Base-by-base conservation (phyloP, 2,797 vertebrate species). In the Phrynocephalus guinanensis region DNA sequence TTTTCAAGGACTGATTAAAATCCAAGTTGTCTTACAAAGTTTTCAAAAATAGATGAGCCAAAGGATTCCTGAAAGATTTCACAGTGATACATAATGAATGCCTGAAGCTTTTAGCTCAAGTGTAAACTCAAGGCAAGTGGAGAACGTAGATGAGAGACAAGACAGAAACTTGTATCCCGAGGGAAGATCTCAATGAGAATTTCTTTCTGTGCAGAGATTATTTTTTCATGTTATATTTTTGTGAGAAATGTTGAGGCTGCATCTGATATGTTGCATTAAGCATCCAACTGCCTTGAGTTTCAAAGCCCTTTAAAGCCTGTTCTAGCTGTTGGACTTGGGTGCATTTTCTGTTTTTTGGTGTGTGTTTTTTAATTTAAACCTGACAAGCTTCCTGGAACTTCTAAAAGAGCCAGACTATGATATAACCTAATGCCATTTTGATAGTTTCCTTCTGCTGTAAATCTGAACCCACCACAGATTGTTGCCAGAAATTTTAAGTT, bases 21-120 rank as follows among this genome's bases (percentile, higher is more conserved):
- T 93, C 78, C 91, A 93, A 92, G 70, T 88, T 79, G 11, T n/a
- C 84, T 79, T 88, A 91, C 60, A 91, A 92, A 92, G 84, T 87
- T 87, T 93, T 94, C 86, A 95, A 93, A 93, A 94, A 94, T 87
- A 92, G 88, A 93, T 91, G 92, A 95, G 85, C 63, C 33, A 48
- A 87, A 86, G 75, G 66, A 83, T 89, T 67, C 92, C 82, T 50
- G 77, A 85, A 76, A 82, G 89, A 90, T 92, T 93, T 92, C 86
- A 78, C 24, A 83, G 81, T 52, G 75, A 91, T 94, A 84, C 83
- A 93, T 94, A 92, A 94, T 94, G 82, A 82, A 92, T 90, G 87
- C 28, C 60, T 84, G 79, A 88, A 86, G 89, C 92, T 95, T 95
- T 94, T 88, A 93, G 92, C 82, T 86, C 85, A 89, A 90, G 67